Conservation (phyloP, 2,888 invertebrate genomes). For the Phasia obesa region DNA sequence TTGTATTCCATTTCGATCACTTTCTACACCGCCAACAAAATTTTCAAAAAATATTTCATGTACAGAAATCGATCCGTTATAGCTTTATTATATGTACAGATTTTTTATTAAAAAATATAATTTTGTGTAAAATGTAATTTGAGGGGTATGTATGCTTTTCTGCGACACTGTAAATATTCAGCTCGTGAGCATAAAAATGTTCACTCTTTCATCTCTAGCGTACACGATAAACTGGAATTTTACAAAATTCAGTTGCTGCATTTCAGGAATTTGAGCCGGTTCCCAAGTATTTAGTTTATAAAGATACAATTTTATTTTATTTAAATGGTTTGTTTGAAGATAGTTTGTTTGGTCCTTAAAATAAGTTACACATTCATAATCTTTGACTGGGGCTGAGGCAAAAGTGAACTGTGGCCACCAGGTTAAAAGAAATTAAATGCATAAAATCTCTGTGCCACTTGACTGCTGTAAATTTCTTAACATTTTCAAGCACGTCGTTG, state of each 20-base stretch:
- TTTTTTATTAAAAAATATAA: too few relatives aligned
- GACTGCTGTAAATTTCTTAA: background rate
- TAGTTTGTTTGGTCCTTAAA: background rate
- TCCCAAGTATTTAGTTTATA: background rate
- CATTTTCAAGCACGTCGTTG: conserved; percentile 31
- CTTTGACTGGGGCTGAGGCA: background rate
- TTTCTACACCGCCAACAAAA: too few relatives aligned
- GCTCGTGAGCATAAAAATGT: background rate
- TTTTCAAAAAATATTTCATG: too few relatives aligned
- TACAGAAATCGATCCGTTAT: too few relatives aligned
- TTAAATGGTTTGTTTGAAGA: background rate
- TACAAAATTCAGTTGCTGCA: background rate
- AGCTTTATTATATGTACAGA: too few relatives aligned
- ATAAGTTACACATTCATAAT: background rate
- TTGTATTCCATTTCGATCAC: too few relatives aligned
- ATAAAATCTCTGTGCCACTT: background rate
- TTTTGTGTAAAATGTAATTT: too few relatives aligned
- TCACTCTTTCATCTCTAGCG: background rate
- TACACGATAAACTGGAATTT: conserved; percentile 7
- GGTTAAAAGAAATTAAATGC: background rate
- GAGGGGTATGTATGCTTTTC: too few relatives aligned
- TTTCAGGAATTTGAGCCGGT: conserved; percentile 26
- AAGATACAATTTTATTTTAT: background rate
- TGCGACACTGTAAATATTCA: too few relatives aligned
- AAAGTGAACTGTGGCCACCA: background rate